Evolutionary conservation across 2,888 invertebrate species (phyloP).

Genomic region (Pardosa pseudoannulata): DNA sequence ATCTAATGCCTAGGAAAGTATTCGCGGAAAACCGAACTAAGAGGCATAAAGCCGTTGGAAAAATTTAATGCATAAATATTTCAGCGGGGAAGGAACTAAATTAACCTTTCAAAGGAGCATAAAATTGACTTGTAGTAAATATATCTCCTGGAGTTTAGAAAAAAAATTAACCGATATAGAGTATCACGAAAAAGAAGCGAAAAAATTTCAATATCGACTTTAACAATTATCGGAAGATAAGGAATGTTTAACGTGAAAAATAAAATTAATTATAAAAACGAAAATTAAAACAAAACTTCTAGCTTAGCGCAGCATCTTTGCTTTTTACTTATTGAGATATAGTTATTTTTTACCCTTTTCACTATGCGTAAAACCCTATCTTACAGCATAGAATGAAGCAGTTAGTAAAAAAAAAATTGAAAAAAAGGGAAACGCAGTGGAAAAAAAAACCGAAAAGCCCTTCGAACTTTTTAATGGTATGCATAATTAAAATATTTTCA

Average conservation of each 20-base stretch:
- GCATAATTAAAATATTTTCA: constrained; percentile 72
- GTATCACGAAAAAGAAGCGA: constrained; percentile 22
- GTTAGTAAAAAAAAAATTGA: constrained; percentile 56
- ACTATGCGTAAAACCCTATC: constrained; percentile 54
- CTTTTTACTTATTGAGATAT: constrained; percentile 72
- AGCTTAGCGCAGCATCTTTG: constrained; percentile 70
- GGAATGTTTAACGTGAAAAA: constrained; percentile 71
- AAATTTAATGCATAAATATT: constrained; percentile 21
- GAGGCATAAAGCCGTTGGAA: not conserved
- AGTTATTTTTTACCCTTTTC: constrained; percentile 64
- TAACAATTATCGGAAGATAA: constrained; percentile 71
- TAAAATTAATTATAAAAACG: constrained; percentile 70
- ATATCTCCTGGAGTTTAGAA: constrained; percentile 29
- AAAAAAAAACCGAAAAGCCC: constrained; percentile 57
- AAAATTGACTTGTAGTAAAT: constrained; percentile 61
- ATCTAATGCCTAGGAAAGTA: not conserved
- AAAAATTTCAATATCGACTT: constrained; percentile 67
- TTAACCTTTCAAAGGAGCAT: constrained; percentile 57
- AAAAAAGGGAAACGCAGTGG: not conserved
- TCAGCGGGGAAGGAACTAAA: constrained; percentile 48
- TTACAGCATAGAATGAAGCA: constrained; percentile 65
- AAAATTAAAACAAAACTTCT: constrained; percentile 62
- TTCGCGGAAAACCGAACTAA: not conserved
- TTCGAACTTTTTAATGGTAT: constrained; percentile 72
- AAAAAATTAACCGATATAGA: constrained; percentile 45